Evolutionary conservation across 2,113 vertebrate species (phyloP), one percentile per base, ranked within the genome.

Genomic region (Leptosomus discolor): DNA sequence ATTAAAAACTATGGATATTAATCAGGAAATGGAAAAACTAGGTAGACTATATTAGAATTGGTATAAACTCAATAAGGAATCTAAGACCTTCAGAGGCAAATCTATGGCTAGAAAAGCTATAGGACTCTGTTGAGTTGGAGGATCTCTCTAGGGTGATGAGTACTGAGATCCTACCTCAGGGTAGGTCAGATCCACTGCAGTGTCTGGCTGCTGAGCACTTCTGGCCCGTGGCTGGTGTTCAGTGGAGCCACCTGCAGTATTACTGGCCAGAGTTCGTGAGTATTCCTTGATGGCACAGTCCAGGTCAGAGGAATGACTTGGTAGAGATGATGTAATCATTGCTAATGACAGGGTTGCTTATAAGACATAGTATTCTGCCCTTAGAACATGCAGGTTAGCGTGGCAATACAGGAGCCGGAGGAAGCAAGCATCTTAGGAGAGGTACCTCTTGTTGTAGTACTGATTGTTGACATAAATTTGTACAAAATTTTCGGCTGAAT

Each of bases 201-300:
- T 6, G 37, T 6, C 23, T 53, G 45, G 45, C 41, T 37, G 36
- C 41, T 21, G 5, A 54, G 18, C 3, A 1, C 21, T 20, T 18
- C 75, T 27, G 32, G 60, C 22, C n/a, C 1, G 0, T 6, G 46
- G 17, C n/a, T 27, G 18, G 15, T 19, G 30, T 37, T 36, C 1
- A n/a, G 5, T 14, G 46, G 30, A n/a, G 39, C 36, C n/a, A 18
- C 69, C 27, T 58, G 69, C 63, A 12, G 24, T 24, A 20, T 8
- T 12, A 1, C 9, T 69, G 3, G 0, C 76, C 22, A 27, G 39
- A 16, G 53, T 18, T 53, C 17, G 0, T 18, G 4, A 18, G 18
- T 21, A n/a, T 41, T 15, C 27, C 45, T 60, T 2, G 3, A 3
- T 15, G 76, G 46, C 46, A 34, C 32, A 22, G 53, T 8, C 46